phyloP scores from a whole-genome alignment of 2,888 invertebrate species.

The Rugalucina vietnamica region DNA sequence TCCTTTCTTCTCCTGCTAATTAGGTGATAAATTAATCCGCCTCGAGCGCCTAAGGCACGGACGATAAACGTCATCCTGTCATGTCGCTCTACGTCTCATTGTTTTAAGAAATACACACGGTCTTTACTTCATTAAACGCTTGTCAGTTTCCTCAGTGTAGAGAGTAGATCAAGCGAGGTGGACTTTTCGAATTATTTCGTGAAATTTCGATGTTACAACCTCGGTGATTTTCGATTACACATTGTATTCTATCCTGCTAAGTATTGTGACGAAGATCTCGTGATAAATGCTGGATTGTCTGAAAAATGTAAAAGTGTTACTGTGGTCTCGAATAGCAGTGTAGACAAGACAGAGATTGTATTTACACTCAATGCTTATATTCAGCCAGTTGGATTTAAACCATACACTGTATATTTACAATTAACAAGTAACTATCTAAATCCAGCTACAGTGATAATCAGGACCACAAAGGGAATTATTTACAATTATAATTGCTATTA shows the following conservation, averaged over 20 bases:
- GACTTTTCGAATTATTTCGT: background rate
- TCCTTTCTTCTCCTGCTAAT: too few species aligned
- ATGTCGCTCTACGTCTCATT: background rate
- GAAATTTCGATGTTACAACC: background rate
- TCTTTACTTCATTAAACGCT: background rate
- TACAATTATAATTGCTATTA: background rate
- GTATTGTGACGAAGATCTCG: too few species aligned
- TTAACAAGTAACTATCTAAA: background rate
- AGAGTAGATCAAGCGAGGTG: background rate
- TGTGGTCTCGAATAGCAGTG: background rate
- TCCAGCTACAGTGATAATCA: background rate
- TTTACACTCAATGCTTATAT: too few species aligned
- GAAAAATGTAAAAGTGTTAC: background rate
- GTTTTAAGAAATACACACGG: background rate
- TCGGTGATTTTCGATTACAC: slow-evolving; percentile 1
- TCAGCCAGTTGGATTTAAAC: too few species aligned
- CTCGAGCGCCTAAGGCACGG: background rate
- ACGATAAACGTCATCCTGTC: background rate
- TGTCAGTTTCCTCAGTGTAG: background rate
- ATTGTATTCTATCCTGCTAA: too few species aligned
- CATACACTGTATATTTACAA: background rate
- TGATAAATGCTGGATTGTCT: too few species aligned
- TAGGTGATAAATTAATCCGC: background rate
- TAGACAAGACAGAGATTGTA: background rate
- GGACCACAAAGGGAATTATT: background rate